phyloP scores from a whole-genome alignment of 2,888 invertebrate species.

The Eupithecia subfuscata region DNA sequence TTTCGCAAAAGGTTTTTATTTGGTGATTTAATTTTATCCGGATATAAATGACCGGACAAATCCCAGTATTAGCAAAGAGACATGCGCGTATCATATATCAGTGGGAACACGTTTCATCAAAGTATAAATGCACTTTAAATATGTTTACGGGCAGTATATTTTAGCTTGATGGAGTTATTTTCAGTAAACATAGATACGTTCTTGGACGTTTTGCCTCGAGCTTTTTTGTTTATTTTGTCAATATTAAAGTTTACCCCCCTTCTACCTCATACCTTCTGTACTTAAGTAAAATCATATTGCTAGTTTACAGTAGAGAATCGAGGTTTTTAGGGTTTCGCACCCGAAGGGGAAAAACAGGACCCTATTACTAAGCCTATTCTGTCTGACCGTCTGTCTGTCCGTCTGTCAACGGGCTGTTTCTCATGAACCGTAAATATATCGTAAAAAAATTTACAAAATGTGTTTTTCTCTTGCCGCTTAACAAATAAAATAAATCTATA shows the following conservation, averaged over 20 bases:
- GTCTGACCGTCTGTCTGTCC: too few relatives aligned
- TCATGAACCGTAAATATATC: too few relatives aligned
- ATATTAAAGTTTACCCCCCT: neutral
- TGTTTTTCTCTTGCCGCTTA: too few relatives aligned
- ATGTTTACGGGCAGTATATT: constrained; percentile 48
- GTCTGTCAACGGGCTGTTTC: too few relatives aligned
- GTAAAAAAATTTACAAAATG: too few relatives aligned
- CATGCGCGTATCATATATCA: constrained; percentile 66
- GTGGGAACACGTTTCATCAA: constrained; percentile 62
- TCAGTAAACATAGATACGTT: constrained; percentile 15
- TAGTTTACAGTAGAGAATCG: neutral
- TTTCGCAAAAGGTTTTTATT: neutral
- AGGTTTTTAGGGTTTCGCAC: neutral
- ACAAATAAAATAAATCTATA: too few relatives aligned
- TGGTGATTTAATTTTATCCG: neutral
- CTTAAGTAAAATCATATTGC: neutral
- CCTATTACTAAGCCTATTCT: too few relatives aligned
- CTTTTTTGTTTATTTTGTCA: constrained; percentile 5
- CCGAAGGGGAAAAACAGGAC: too few relatives aligned
- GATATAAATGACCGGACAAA: constrained; percentile 25
- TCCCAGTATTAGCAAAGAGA: constrained; percentile 57
- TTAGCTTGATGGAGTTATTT: constrained; percentile 33
- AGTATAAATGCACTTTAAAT: constrained; percentile 57
- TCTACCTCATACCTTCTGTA: neutral
- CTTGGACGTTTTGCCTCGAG: constrained; percentile 1